phyloP scores from a whole-genome alignment of 2,797 vertebrate genomes.

The Melanotaenia pygmaea region DNA sequence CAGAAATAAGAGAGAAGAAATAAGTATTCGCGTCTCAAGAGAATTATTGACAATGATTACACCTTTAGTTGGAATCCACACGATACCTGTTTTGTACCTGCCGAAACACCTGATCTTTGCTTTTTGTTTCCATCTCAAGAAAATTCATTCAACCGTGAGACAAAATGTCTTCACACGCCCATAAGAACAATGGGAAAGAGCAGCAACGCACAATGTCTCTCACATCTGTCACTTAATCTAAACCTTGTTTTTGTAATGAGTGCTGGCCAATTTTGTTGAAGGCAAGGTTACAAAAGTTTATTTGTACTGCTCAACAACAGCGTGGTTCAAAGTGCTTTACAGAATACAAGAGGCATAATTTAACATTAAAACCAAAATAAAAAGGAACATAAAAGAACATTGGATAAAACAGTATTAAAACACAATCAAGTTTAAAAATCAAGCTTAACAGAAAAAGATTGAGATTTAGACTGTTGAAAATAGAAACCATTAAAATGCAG shows the following conservation, averaged over 20 bases:
- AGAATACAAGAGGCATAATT: too few species aligned
- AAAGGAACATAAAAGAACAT: too few species aligned
- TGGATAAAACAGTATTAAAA: too few species aligned
- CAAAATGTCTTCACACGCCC: slow-evolving; percentile 17
- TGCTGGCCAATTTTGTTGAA: too few species aligned
- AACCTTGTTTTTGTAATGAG: not conserved
- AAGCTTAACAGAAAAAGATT: too few species aligned
- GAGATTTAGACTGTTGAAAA: too few species aligned
- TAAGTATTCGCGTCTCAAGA: not conserved
- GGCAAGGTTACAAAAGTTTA: too few species aligned
- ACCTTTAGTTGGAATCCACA: slow-evolving; percentile 28
- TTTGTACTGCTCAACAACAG: too few species aligned
- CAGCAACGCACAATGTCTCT: not conserved
- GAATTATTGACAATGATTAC: slow-evolving; percentile 10
- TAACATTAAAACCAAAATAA: too few species aligned
- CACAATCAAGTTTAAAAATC: too few species aligned
- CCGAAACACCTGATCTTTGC: not conserved
- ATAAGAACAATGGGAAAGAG: not conserved
- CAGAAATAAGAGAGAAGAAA: not conserved
- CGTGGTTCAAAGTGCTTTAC: too few species aligned
- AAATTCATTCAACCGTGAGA: slow-evolving; percentile 17
- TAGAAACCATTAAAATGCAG: too few species aligned
- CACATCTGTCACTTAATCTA: not conserved
- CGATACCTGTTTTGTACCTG: slow-evolving; percentile 23
- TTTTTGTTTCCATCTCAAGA: slow-evolving; percentile 6